phyloP scores from a whole-genome alignment of 1,140 invertebrate genomes.

The Aphelenchoides besseyi region DNA sequence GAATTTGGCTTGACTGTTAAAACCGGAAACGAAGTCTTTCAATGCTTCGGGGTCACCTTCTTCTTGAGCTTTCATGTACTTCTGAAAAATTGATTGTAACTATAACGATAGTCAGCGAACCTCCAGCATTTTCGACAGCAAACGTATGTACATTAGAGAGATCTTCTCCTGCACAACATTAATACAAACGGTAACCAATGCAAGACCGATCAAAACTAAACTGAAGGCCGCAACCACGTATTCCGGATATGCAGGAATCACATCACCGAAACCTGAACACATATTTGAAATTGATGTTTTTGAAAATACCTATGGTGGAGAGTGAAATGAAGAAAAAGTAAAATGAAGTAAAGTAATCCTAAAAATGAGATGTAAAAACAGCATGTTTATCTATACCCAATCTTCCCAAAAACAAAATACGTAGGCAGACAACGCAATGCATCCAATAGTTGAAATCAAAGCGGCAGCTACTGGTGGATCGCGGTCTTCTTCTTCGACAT shows the following conservation, averaged over 20 bases:
- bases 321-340: constrained; percentile 62
- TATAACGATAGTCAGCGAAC: constrained; percentile 17
- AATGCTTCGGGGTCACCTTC: constrained; percentile 51
- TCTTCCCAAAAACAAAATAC: constrained; percentile 68
- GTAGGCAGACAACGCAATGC: constrained; percentile 46
- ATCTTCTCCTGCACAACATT: constrained; percentile 65
- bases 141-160: constrained; percentile 45
- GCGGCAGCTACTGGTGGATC: constrained; percentile 44
- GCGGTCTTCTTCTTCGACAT: constrained; percentile 29
- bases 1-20: constrained; percentile 54
- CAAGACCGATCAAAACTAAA: constrained; percentile 86
- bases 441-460: constrained; percentile 39
- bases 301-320: constrained; percentile 61
- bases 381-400: constrained; percentile 41
- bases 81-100: constrained; percentile 30
- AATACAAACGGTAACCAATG: constrained; percentile 92
- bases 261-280: constrained; percentile 50
- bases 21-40: constrained; percentile 56
- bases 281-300: constrained; percentile 24
- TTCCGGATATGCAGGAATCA: constrained; percentile 71
- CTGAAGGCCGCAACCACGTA: constrained; percentile 88
- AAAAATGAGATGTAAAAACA: constrained; percentile 42
- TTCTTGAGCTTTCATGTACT: constrained; percentile 53
- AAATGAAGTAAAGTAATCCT: constrained; percentile 59
- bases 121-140: constrained; percentile 54